Conservation (phyloP, 2,888 invertebrate genomes). For the Labia minor region DNA sequence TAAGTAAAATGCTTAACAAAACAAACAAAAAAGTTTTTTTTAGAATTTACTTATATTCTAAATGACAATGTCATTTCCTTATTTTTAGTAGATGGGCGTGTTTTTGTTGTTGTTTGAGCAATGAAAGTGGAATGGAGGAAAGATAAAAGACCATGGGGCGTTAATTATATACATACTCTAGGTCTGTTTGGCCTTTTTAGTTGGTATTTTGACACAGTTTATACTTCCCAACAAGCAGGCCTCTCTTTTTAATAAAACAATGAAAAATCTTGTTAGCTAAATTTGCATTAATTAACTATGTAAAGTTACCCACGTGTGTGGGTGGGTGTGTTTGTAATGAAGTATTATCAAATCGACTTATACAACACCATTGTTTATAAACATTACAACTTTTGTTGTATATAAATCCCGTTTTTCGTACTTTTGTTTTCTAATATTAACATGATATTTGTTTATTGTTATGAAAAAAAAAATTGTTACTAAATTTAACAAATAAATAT, state of each 20-base stretch:
- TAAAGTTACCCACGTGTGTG: neutral
- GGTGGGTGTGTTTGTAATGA: too few relatives aligned
- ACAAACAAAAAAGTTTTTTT: too few relatives aligned
- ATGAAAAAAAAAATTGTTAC: too few relatives aligned
- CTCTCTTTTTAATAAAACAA: neutral
- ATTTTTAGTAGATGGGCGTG: constrained; percentile 7
- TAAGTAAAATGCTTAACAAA: too few relatives aligned
- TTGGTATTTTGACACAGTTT: constrained; percentile 1
- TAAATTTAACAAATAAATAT: too few relatives aligned
- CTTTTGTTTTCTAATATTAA: too few relatives aligned
- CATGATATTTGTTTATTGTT: too few relatives aligned
- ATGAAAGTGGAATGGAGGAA: neutral
- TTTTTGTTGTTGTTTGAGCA: neutral
- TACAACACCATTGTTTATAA: too few relatives aligned
- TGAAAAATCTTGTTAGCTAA: constrained; percentile 8
- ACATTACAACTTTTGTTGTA: too few relatives aligned
- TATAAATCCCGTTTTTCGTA: too few relatives aligned
- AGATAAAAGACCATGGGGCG: neutral
- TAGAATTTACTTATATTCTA: neutral
- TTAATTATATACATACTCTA: neutral
- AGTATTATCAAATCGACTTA: too few relatives aligned
- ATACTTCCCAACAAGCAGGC: neutral
- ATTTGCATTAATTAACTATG: constrained; percentile 7
- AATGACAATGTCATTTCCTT: neutral
- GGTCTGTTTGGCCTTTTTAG: constrained; percentile 6